Evolutionary conservation across 1,140 invertebrate genomes (phyloP).

Genomic region (Drosophila pruinosa): DNA sequence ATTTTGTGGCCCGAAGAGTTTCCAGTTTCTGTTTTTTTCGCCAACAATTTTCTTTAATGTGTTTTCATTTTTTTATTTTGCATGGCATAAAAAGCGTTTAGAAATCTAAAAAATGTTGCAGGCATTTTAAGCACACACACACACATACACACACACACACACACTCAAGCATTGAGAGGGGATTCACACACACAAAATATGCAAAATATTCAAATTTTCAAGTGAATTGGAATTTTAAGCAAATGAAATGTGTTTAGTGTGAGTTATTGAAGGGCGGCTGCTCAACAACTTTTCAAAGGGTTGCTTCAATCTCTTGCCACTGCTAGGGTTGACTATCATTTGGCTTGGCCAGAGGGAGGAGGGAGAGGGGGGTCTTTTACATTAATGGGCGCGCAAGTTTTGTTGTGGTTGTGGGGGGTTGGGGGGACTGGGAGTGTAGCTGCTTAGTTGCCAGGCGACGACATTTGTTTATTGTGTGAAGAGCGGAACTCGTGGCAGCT

Average conservation of each 20-base stretch:
- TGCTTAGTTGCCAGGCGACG: conserved; percentile 53
- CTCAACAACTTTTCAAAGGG: conserved; percentile 42
- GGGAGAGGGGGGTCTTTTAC: conserved; percentile 21
- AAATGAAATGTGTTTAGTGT: conserved; percentile 67
- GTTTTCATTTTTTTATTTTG: no score
- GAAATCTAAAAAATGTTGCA: conserved; percentile 53
- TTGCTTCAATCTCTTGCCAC: conserved; percentile 29
- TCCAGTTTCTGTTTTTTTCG: conserved; percentile 48
- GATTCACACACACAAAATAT: conserved; percentile 52
- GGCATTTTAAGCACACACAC: conserved; percentile 29
- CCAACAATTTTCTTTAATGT: conserved; percentile 64
- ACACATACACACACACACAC: conserved; percentile 23
- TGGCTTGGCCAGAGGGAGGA: no score
- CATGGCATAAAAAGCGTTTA: conserved; percentile 12
- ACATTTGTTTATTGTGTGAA: conserved; percentile 48
- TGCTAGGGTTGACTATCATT: neutral
- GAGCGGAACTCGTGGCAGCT: conserved; percentile 21
- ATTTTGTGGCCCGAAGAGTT: conserved; percentile 55
- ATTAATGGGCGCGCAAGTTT: conserved; percentile 49
- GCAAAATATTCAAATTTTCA: conserved; percentile 76
- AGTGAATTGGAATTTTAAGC: conserved; percentile 77
- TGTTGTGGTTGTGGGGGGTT: neutral
- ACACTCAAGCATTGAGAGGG: neutral
- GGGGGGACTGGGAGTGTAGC: conserved; percentile 6
- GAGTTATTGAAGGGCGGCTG: conserved; percentile 34